These are phyloP conservation scores for Zygogramma bicolorata DNA, from an alignment of 2,888 invertebrate genomes.

Conservation along the genomic window DNA sequence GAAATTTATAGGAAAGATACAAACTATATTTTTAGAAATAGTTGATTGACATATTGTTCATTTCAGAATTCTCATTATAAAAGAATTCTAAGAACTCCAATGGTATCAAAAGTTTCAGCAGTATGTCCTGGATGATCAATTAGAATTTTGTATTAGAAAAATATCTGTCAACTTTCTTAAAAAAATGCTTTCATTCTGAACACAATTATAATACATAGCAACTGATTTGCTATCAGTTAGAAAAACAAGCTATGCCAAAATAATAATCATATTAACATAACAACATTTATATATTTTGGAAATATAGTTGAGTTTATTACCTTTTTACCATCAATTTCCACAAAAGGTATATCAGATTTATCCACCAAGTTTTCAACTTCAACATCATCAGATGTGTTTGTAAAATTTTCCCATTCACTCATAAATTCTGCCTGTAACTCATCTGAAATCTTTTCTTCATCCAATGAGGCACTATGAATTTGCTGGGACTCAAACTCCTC, in stretches of 20 bases:
- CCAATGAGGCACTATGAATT: slow-evolving; percentile 15
- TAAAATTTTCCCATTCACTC: slow-evolving; percentile 48
- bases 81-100: too few relatives aligned
- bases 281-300: too few relatives aligned
- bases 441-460: slow-evolving; percentile 36
- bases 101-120: too few relatives aligned
- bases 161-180: too few relatives aligned
- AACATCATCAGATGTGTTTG: slow-evolving; percentile 60
- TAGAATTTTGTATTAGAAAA: too few relatives aligned
- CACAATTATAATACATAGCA: neutral
- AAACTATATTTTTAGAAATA: too few relatives aligned
- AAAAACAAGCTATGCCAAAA: slow-evolving; percentile 10
- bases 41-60: too few relatives aligned
- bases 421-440: slow-evolving; percentile 48
- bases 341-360: slow-evolving; percentile 65
- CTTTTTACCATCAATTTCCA: slow-evolving; percentile 68
- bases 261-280: too few relatives aligned
- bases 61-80: too few relatives aligned
- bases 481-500: slow-evolving; percentile 55
- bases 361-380: slow-evolving; percentile 57
- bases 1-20: too few relatives aligned
- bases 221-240: neutral
- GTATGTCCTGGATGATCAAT: too few relatives aligned
- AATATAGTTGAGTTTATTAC: slow-evolving; percentile 49
- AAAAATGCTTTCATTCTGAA: neutral